Percentiles rank a stretch among this genome's conserved stretches.
Evolutionary conservation across 53 echinoderm and acorn worm species (phyloP).

Genomic region (Zoroaster sp.): DNA sequence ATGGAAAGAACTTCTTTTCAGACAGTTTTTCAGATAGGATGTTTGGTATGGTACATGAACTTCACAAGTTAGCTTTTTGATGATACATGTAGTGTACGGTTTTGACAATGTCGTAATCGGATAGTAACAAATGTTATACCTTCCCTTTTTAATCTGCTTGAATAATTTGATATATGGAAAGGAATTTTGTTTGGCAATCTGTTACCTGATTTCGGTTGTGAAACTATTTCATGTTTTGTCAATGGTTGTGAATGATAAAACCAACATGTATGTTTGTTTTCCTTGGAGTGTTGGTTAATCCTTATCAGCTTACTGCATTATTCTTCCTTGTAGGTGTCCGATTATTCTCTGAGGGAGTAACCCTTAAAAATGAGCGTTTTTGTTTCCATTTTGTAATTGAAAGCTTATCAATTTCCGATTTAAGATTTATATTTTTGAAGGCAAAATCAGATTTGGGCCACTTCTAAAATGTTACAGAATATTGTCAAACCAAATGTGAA

Average conservation of each 20-base stretch:
- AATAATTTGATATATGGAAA: not conserved
- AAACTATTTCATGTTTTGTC: not conserved
- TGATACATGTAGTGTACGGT: not conserved
- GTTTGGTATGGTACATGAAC: not conserved
- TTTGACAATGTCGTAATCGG: not conserved
- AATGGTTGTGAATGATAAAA: conserved; percentile 1
- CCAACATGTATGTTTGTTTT: not conserved
- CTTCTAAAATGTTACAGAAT: not conserved
- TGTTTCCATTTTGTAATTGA: not conserved
- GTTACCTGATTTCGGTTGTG: not conserved
- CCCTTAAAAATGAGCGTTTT: not conserved
- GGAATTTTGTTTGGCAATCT: not conserved
- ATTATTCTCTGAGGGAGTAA: conserved; percentile 16
- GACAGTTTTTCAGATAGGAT: not conserved
- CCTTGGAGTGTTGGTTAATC: not conserved
- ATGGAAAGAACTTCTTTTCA: not conserved
- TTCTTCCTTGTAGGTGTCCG: conserved; percentile 29
- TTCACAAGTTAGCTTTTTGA: not conserved
- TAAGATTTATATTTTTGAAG: not conserved
- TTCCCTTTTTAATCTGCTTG: not conserved
- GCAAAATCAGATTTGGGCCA: not conserved
- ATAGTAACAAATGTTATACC: not conserved
- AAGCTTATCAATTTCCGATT: no score
- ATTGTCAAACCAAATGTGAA: not conserved
- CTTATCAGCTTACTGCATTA: not conserved